These are phyloP conservation scores for Hemitrygon akajei DNA, from an alignment of 2,797 vertebrate genomes.

Conservation along the genomic window DNA sequence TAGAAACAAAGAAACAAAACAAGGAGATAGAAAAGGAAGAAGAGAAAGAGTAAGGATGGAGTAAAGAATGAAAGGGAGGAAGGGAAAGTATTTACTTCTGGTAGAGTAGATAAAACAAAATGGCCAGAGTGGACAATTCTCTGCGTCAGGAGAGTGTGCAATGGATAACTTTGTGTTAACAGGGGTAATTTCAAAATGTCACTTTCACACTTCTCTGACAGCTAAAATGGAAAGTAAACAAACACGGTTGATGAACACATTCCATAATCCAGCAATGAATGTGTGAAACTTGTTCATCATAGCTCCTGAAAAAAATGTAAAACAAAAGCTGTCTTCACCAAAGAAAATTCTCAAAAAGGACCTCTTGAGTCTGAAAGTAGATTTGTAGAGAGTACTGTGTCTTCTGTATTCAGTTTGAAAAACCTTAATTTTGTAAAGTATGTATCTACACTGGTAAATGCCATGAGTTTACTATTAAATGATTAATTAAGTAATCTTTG, in stretches of 20 bases:
- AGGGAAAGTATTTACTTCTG: not conserved
- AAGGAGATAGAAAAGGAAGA: too few species aligned
- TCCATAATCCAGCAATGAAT: not conserved
- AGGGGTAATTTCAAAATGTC: not conserved
- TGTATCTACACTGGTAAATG: not conserved
- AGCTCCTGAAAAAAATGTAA: not conserved
- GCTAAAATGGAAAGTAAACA: not conserved
- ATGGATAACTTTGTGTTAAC: not conserved
- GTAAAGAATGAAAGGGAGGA: not conserved
- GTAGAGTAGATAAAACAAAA: not conserved
- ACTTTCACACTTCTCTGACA: not conserved
- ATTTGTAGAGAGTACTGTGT: not conserved
- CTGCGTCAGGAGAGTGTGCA: not conserved
- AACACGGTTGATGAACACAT: not conserved
- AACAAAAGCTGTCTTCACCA: not conserved
- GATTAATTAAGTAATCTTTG: not conserved
- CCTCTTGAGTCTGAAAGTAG: not conserved
- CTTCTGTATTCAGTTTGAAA: not conserved
- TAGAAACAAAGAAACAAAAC: not conserved
- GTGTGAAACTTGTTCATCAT: not conserved
- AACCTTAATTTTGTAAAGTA: not conserved
- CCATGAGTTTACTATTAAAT: not conserved
- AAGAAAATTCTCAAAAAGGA: not conserved
- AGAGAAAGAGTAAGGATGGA: too few species aligned
- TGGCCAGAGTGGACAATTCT: not conserved